Evolutionary conservation across 2,888 invertebrate genomes (phyloP).

Genomic region (Scaptomyza cyrtandrae): DNA sequence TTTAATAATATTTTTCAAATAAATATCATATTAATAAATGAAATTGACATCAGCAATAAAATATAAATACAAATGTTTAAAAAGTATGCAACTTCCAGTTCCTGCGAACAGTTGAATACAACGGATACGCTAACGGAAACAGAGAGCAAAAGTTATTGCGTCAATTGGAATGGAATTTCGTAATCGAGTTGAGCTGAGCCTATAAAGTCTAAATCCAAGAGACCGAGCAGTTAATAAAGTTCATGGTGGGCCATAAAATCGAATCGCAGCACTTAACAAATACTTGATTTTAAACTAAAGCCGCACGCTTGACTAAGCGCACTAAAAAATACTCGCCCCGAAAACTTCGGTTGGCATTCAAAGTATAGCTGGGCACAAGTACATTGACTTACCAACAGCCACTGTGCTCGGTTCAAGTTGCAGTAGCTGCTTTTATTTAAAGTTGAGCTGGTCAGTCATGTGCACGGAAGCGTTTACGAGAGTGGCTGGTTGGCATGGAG

Average conservation of each 20-base stretch:
- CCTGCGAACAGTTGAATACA: conserved; percentile 53
- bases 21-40: conserved; percentile 56
- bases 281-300: conserved; percentile 70
- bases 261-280: conserved; percentile 70
- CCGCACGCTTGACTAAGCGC: conserved; percentile 66
- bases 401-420: conserved; percentile 39
- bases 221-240: conserved; percentile 31
- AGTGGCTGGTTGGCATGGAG: conserved; percentile 9
- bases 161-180: conserved; percentile 40
- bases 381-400: conserved; percentile 61
- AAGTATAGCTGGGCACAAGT: conserved; percentile 44
- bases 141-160: conserved; percentile 56
- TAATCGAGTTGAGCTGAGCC: conserved; percentile 39
- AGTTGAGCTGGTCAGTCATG: conserved; percentile 75
- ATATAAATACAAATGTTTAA: conserved; percentile 15
- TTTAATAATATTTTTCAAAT: conserved; percentile 43
- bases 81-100: conserved; percentile 47
- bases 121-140: conserved; percentile 66
- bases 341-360: conserved; percentile 39
- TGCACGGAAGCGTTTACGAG: conserved; percentile 63
- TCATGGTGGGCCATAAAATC: conserved; percentile 49
- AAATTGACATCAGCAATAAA: conserved; percentile 38
- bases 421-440: conserved; percentile 65
- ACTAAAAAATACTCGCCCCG: conserved; percentile 49
- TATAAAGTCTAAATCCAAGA: conserved; percentile 9